phyloP scores from a whole-genome alignment of 2,797 vertebrate species.

The Pteronotus mesoamericanus region DNA sequence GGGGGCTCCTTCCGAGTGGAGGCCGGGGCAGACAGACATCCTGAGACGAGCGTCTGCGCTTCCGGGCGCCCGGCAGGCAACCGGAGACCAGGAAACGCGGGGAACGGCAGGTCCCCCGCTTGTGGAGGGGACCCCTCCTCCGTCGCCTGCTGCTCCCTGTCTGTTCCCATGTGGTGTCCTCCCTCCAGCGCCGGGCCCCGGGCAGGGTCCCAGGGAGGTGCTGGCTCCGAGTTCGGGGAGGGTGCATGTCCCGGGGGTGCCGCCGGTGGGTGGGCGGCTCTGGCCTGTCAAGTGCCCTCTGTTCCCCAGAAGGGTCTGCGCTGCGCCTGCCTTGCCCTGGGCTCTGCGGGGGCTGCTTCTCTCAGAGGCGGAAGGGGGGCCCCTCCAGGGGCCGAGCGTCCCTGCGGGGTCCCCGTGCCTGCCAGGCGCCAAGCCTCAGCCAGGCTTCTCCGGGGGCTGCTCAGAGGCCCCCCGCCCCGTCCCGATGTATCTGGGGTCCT shows the following conservation, averaged over 20 bases:
- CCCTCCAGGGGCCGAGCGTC: background rate
- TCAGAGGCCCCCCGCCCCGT: background rate
- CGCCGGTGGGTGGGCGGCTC: background rate
- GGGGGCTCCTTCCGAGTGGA: background rate
- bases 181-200: background rate
- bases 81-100: background rate
- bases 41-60: fast-evolving
- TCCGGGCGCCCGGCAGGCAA: background rate
- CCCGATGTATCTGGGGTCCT: background rate
- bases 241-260: background rate
- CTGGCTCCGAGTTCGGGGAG: background rate
- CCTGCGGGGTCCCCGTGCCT: background rate
- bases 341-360: background rate
- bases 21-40: fast-evolving
- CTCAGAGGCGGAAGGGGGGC: background rate
- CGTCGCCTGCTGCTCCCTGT: background rate
- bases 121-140: background rate
- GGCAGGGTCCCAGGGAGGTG: background rate
- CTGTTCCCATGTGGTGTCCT: fast-evolving
- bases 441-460: background rate
- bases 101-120: fast-evolving
- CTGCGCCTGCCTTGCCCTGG: background rate
- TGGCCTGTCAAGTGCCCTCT: fast-evolving
- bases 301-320: background rate
- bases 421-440: background rate